These are phyloP conservation scores for Phlogophora meticulosa DNA, from an alignment of 2,888 invertebrate species.

Conservation along the genomic window DNA sequence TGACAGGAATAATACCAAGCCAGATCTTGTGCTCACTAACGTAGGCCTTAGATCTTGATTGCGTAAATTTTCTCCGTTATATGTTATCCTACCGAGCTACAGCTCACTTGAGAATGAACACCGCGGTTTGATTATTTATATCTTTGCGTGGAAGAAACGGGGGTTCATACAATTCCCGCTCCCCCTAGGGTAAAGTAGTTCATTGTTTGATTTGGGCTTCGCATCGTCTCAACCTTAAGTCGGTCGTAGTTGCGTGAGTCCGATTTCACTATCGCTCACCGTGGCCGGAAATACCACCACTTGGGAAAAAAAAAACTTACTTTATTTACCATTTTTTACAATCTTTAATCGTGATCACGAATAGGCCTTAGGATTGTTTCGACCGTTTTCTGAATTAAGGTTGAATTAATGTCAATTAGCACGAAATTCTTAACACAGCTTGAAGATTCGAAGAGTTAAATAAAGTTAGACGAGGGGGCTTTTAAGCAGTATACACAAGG, in stretches of 20 bases:
- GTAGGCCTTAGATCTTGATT: constrained; percentile 7
- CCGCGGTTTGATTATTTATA: constrained; percentile 25
- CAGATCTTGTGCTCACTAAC: too few species aligned
- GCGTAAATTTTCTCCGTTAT: neutral
- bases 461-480: neutral
- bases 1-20: too few species aligned
- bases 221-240: neutral
- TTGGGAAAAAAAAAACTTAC: constrained; percentile 20
- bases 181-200: constrained; percentile 6
- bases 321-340: constrained; percentile 35
- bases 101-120: neutral
- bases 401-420: constrained; percentile 42
- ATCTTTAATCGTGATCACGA: constrained; percentile 46
- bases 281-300: constrained; percentile 19
- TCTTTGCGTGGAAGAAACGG: neutral
- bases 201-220: constrained; percentile 1
- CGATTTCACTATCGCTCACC: constrained; percentile 17
- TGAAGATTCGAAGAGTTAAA: neutral
- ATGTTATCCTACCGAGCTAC: neutral
- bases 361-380: constrained; percentile 23
- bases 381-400: constrained; percentile 8
- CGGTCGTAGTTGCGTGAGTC: constrained; percentile 28
- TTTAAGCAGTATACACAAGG: neutral
- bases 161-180: neutral
- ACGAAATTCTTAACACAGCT: constrained; percentile 8